Percentiles rank a stretch among this genome's conserved stretches.
phyloP scores from a whole-genome alignment of 2,888 invertebrate species.

The Phyllotreta striolata region DNA sequence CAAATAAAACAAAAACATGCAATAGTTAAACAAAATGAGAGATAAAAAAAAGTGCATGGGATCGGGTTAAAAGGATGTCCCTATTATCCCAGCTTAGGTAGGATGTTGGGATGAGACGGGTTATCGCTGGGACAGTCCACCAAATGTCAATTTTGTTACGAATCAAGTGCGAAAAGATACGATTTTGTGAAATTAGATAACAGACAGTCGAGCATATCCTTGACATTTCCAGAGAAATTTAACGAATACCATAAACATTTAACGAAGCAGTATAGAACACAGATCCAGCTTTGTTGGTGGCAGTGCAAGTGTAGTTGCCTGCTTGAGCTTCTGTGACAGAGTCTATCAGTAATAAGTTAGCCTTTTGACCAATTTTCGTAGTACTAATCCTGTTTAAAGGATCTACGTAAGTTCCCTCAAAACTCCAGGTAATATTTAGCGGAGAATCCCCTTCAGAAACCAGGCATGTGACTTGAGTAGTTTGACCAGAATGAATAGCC shows the following conservation, averaged over 20 bases:
- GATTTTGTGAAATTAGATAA: constrained; percentile 37
- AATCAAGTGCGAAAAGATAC: constrained; percentile 38
- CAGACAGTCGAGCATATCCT: constrained; percentile 26
- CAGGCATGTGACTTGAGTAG: constrained; percentile 77
- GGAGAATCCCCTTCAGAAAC: constrained; percentile 68
- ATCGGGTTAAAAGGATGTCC: constrained; percentile 52
- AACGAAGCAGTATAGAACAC: constrained; percentile 56
- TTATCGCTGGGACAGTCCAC: constrained; percentile 50
- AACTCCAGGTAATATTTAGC: constrained; percentile 66
- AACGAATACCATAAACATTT: constrained; percentile 57
- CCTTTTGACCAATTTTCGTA: constrained; percentile 61
- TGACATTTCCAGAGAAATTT: constrained; percentile 26
- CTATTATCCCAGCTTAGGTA: constrained; percentile 52
- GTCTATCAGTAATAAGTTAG: constrained; percentile 60
- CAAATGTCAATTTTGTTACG: constrained; percentile 42
- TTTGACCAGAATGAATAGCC: constrained; percentile 80
- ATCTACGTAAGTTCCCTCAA: constrained; percentile 59
- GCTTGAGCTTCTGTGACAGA: constrained; percentile 56
- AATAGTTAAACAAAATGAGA: constrained; percentile 50
- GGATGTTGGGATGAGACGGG: constrained; percentile 39
- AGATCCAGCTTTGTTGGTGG: constrained; percentile 58
- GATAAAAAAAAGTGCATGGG: constrained; percentile 55
- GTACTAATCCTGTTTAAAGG: constrained; percentile 55
- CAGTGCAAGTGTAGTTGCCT: constrained; percentile 61
- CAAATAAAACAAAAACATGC: constrained; percentile 52